Evolutionary conservation across 1,140 invertebrate species (phyloP), one percentile per base, ranked within the genome.

Genomic region (Trichonephila clavipes): DNA sequence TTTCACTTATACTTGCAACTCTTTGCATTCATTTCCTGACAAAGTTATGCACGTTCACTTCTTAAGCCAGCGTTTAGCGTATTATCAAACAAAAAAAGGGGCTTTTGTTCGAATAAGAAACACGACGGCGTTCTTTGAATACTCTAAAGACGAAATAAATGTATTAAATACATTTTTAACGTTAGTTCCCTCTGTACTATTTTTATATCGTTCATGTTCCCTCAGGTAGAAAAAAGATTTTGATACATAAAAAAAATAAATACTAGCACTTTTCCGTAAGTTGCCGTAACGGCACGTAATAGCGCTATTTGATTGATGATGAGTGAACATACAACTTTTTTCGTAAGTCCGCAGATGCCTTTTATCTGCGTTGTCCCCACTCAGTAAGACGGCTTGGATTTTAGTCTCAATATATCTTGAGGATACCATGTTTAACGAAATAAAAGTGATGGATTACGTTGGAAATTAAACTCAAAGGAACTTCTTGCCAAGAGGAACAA

Each of bases 381-480:
- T 83, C 40, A n/a, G 8, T 28, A 24, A 58, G 44, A 14, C 34
- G 18, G 4, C 16, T 44, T 44, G 44, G 77, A 82, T 40, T 44
- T 82, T 82, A 19, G 82, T 19, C 51, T 59, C 44, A 44, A 16
- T 77, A 16, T 77, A 40, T 40, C 51, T 59, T 44, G 40, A 83
- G 40, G 18, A 24, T 8, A 58, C 82, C 8, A 51, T 58, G 44
- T 58, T 58, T 58, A 51, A 82, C 82, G 82, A 58, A 77, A 83
- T 8, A 83, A 83, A 58, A 83, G 44, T 83, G 82, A 83, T 83
- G 44, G 82, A 83, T 83, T 58, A 58, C 82, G 10, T 83, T 83
- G 44, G 82, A 83, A 83, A 83, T 83, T 83, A 83, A 83, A 83
- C 82, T 58, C 19, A 24, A 24, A 59, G 44, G 51, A 28, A 28